phyloP scores from a whole-genome alignment of 2,113 vertebrate genomes.

The Xenopus tropicalis region DNA sequence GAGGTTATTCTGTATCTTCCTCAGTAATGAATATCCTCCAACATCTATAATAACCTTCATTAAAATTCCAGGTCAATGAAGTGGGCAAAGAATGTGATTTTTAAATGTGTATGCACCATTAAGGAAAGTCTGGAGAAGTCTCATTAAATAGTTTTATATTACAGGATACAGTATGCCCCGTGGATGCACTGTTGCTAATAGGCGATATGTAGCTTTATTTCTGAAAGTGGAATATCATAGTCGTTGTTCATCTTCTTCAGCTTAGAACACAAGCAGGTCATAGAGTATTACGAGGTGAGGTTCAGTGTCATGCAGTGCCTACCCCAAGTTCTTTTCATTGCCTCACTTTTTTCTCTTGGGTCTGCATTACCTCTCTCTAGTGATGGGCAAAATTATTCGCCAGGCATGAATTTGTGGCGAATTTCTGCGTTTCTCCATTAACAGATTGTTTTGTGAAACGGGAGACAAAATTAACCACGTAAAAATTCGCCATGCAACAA shows the following conservation, averaged over 20 bases:
- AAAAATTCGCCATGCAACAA: no score
- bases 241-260: not conserved
- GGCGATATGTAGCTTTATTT: slow-evolving; percentile 21
- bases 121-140: slow-evolving; percentile 29
- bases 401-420: no score
- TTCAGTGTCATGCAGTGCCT: no score
- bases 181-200: slow-evolving; percentile 24
- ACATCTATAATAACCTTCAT: slow-evolving; percentile 38
- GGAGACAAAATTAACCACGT: no score
- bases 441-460: no score
- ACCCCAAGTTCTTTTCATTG: no score
- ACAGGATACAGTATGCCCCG: slow-evolving; percentile 20
- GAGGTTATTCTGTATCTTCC: not conserved
- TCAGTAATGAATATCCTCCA: slow-evolving; percentile 28
- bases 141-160: slow-evolving; percentile 43
- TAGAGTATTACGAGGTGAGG: not conserved
- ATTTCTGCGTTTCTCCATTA: no score
- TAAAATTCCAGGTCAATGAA: slow-evolving; percentile 37
- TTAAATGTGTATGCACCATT: slow-evolving; percentile 37
- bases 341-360: no score
- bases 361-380: no score
- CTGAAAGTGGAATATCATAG: slow-evolving; percentile 6
- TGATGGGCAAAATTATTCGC: no score
- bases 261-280: not conserved
- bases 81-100: slow-evolving; percentile 32